phyloP scores from a whole-genome alignment of 2,113 vertebrate genomes.

The Tretioscincus oriximinensis region DNA sequence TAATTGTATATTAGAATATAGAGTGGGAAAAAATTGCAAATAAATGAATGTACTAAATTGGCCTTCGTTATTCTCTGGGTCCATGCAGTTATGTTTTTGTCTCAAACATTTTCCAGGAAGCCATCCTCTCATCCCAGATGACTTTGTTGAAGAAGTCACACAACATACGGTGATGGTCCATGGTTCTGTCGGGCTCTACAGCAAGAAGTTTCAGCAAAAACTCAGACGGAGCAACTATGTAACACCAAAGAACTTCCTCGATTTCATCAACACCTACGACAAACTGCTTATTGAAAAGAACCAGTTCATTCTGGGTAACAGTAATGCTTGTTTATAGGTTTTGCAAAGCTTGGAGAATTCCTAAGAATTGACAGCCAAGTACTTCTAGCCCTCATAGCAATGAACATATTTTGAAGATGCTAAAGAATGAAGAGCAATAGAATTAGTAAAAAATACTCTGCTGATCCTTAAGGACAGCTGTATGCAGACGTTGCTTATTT shows the following conservation, averaged over 20 bases:
- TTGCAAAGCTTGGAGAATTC: not conserved
- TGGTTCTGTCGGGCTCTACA: slow-evolving; percentile 82
- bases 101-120: slow-evolving; percentile 68
- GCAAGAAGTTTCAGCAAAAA: slow-evolving; percentile 86
- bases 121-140: slow-evolving; percentile 77
- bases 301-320: slow-evolving; percentile 83
- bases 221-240: slow-evolving; percentile 88
- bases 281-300: slow-evolving; percentile 88
- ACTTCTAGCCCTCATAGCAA: not conserved
- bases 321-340: not conserved
- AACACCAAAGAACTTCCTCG: slow-evolving; percentile 94
- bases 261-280: slow-evolving; percentile 87
- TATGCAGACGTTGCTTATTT: no score
- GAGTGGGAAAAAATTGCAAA: no score
- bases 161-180: slow-evolving; percentile 89
- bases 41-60: no score
- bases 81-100: not conserved
- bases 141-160: slow-evolving; percentile 70
- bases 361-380: not conserved
- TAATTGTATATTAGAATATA: no score
- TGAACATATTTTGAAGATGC: not conserved
- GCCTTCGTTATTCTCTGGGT: not conserved
- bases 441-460: no score
- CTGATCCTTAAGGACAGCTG: no score
- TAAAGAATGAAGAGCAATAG: no score